Base-by-base conservation (phyloP, 2,888 invertebrate species). In the Synanthedon formicaeformis region DNA sequence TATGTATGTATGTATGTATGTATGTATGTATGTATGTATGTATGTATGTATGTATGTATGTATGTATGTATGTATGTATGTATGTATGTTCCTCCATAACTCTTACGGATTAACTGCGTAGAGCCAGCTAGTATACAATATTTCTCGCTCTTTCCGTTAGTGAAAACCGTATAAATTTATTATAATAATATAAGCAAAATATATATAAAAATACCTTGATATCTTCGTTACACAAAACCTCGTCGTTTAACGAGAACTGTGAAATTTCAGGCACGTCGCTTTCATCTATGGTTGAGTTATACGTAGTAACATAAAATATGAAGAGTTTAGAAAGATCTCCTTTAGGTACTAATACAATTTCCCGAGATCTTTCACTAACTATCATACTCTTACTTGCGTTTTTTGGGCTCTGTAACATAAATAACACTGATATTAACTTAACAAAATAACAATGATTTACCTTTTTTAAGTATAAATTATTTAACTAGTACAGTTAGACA, bases 161-260 rank as follows among this genome's bases (percentile, higher is more conserved):
- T 27, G 8, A 27, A 27, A 27, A 27, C 8, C 8, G 8, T 27
- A 27, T 27, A n/a, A n/a, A n/a, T n/a, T n/a, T n/a, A n/a, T n/a
- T n/a, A n/a, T n/a, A n/a, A n/a, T n/a, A n/a, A n/a, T n/a, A n/a
- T n/a, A n/a, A n/a, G n/a, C n/a, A n/a, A n/a, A n/a, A n/a, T 27
- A 34, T 34, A 34, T 34, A 10, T 2, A 34, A 34, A 10, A 34
- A 59, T 63, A 84, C 86, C 78, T 81, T 85, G 27, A 81, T 70
- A 40, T 55, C 60, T 2, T 72, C 73, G 60, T 75, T 69, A 51
- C 86, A 86, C 14, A 85, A 63, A n/a, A 66, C 71, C 4, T 73
- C 63, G 53, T 77, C 73, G 57, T 86, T 86, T 14, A 85, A 56
- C 14, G 63, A 56, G 45, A 86, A 67, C 41, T 61, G 60, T 1